Evolutionary conservation across 2,888 invertebrate species (phyloP).

Genomic region (Rhagonycha lutea): DNA sequence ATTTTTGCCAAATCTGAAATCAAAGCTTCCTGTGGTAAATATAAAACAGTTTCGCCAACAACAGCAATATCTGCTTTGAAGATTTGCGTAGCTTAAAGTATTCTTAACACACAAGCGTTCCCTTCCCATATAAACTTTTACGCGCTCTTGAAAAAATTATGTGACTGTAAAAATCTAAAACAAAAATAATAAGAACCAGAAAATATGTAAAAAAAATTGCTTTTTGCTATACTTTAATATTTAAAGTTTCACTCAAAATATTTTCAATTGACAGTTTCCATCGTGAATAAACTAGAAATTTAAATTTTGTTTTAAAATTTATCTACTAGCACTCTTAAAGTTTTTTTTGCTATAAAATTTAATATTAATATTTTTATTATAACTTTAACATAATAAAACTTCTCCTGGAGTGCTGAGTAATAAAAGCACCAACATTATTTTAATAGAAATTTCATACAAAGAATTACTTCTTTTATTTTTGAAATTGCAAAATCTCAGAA

Average conservation of each 20-base stretch:
- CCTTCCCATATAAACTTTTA: neutral
- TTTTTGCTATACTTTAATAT: neutral
- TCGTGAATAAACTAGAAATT: neutral
- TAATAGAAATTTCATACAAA: neutral
- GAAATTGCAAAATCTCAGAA: neutral
- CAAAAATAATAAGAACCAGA: neutral
- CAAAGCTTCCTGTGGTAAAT: neutral
- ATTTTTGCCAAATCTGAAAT: neutral
- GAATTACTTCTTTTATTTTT: neutral
- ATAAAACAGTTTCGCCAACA: neutral
- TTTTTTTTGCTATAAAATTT: neutral
- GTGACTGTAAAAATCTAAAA: neutral
- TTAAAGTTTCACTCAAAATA: neutral
- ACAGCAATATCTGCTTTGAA: neutral
- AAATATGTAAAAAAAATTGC: neutral
- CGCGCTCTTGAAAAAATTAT: neutral
- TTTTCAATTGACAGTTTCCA: neutral
- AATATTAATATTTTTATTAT: neutral
- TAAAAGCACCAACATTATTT: neutral
- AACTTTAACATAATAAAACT: neutral
- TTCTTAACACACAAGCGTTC: neutral
- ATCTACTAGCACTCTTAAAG: neutral
- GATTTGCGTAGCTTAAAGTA: neutral
- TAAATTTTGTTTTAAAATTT: neutral
- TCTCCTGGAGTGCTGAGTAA: neutral